These are phyloP conservation scores for Uropetala carovei DNA, from an alignment of 2,888 invertebrate genomes.

Conservation along the genomic window DNA sequence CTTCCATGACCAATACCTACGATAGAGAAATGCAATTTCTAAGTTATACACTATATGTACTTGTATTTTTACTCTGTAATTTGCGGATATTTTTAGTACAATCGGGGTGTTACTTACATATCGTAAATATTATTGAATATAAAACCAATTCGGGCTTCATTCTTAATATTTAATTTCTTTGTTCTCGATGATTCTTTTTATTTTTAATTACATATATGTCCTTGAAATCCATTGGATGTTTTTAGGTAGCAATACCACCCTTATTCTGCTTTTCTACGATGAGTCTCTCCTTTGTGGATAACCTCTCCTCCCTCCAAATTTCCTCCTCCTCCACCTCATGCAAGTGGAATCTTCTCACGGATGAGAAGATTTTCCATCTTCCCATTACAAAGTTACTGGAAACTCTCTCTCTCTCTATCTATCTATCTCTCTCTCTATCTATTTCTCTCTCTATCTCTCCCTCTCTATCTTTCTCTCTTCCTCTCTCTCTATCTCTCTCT, in stretches of 20 bases:
- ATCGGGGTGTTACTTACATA: not conserved
- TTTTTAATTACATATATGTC: not conserved
- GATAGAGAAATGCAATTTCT: no score
- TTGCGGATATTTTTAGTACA: not conserved
- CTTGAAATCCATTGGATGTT: not conserved
- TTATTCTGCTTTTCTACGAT: not conserved
- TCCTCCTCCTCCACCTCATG: not conserved
- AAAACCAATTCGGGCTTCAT: not conserved
- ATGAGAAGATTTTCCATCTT: conserved; percentile 30
- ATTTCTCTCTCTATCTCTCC: not conserved
- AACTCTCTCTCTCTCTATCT: not conserved
- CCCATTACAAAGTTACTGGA: conserved; percentile 20
- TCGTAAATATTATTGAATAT: not conserved
- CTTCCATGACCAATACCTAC: no score
- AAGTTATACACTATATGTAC: not conserved
- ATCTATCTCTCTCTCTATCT: no score
- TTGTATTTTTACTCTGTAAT: not conserved
- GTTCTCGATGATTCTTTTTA: not conserved
- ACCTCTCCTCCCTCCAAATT: not conserved
- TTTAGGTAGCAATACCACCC: not conserved
- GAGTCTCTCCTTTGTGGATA: not conserved
- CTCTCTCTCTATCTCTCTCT: not conserved
- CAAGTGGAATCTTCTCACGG: not conserved
- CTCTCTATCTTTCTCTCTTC: not conserved
- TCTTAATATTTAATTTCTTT: not conserved